Conservation (phyloP, 2,113 vertebrate genomes). For the Nerophis lumbriciformis region DNA sequence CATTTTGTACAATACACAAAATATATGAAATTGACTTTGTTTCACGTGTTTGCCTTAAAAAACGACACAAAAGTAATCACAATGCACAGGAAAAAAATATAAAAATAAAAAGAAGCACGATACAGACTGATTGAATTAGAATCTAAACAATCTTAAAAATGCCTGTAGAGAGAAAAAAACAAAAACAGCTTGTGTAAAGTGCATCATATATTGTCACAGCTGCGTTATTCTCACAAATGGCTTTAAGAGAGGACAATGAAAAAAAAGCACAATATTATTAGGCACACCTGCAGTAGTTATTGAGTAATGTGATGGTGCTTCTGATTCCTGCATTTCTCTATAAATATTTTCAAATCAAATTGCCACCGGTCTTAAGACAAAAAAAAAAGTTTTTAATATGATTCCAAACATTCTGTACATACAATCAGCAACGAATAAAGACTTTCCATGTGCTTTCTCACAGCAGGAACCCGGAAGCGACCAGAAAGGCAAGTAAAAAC, state of each 20-base stretch:
- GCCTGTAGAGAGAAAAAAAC: neutral
- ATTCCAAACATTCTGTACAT: neutral
- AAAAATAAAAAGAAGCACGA: too few species aligned
- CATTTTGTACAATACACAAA: neutral
- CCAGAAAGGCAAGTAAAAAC: neutral
- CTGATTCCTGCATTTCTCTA: too few species aligned
- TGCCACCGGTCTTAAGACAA: neutral
- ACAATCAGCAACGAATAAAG: neutral
- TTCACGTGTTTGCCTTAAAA: neutral
- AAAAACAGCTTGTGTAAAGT: neutral
- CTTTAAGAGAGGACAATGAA: neutral
- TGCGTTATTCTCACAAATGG: neutral
- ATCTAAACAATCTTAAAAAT: neutral
- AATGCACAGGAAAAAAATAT: too few species aligned
- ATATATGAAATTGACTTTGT: neutral
- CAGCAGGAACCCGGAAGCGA: neutral
- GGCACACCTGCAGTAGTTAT: neutral
- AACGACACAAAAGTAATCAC: too few species aligned
- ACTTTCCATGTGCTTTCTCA: neutral
- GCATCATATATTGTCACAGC: constrained; percentile 1
- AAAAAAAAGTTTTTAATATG: too few species aligned
- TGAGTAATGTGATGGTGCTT: neutral
- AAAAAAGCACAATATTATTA: neutral
- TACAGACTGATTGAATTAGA: neutral
- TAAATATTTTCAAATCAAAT: neutral